Conservation (phyloP, 1,140 invertebrate genomes). For the Ylistrum balloti region DNA sequence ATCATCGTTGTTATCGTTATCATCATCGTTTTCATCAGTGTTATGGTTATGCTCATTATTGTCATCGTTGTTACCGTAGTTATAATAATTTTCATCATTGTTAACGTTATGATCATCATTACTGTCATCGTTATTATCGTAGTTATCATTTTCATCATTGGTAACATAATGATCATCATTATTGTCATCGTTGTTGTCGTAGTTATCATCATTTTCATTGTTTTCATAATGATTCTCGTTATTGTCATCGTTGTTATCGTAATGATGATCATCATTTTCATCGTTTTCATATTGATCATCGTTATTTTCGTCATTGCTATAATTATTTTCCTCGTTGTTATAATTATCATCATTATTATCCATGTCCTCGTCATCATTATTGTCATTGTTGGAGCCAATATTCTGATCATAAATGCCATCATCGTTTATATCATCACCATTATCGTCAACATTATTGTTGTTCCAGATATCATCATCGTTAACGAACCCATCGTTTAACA, state of each 20-base stretch:
- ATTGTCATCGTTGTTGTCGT: not conserved
- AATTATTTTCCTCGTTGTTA: not conserved
- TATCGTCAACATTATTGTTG: not conserved
- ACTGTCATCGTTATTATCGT: not conserved
- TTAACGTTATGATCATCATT: not conserved
- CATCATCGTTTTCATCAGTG: not conserved
- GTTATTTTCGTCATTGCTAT: not conserved
- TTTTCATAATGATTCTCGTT: not conserved
- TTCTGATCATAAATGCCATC: constrained; percentile 41
- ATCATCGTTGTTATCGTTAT: not conserved
- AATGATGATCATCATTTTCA: not conserved
- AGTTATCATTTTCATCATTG: not conserved
- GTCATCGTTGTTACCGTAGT: not conserved
- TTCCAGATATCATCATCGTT: not conserved
- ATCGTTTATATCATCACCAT: constrained; percentile 48
- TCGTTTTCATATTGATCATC: not conserved
- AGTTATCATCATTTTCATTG: not conserved
- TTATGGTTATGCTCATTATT: not conserved
- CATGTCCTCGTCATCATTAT: too few relatives aligned
- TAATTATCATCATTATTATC: not conserved
- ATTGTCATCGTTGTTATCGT: not conserved
- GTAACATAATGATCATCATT: not conserved
- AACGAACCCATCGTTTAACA: not conserved
- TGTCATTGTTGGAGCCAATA: not conserved
- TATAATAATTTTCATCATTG: not conserved